Percentiles rank a stretch among this genome's conserved stretches.
Conservation (phyloP, 2,113 vertebrate species). For the Triplophysa tibetana region DNA sequence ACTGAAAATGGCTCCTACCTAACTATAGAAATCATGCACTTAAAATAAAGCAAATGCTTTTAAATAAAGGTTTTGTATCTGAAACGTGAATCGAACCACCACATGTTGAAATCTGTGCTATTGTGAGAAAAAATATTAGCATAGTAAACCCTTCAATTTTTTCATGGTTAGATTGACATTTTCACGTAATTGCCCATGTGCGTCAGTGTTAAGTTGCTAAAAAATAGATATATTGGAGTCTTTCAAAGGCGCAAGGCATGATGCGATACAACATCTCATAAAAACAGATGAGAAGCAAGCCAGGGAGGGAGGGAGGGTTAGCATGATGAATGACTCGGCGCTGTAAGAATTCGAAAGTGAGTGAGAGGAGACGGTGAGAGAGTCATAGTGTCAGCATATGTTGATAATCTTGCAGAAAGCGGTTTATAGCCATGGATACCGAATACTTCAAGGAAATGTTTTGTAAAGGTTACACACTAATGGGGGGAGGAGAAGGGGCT, state of each 20-base stretch:
- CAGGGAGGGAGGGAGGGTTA: not conserved
- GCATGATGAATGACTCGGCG: conserved; percentile 2
- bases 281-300: not conserved
- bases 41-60: too few relatives aligned
- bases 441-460: conserved; percentile 70
- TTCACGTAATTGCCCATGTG: not conserved
- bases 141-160: too few relatives aligned
- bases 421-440: conserved; percentile 69
- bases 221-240: not conserved
- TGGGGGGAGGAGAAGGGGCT: conserved; percentile 48
- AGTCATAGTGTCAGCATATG: conserved; percentile 52
- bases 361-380: conserved; percentile 39
- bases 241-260: not conserved
- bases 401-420: conserved; percentile 58
- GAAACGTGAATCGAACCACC: too few relatives aligned
- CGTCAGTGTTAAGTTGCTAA: not conserved
- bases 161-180: too few relatives aligned
- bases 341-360: conserved; percentile 17
- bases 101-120: too few relatives aligned
- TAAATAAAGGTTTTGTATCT: too few relatives aligned
- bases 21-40: too few relatives aligned
- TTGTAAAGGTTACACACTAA: conserved; percentile 1
- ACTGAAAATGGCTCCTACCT: too few relatives aligned
- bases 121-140: too few relatives aligned
- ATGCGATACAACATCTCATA: not conserved